Conservation (phyloP, 2,797 vertebrate species). For the Pseudochirops cupreus region DNA sequence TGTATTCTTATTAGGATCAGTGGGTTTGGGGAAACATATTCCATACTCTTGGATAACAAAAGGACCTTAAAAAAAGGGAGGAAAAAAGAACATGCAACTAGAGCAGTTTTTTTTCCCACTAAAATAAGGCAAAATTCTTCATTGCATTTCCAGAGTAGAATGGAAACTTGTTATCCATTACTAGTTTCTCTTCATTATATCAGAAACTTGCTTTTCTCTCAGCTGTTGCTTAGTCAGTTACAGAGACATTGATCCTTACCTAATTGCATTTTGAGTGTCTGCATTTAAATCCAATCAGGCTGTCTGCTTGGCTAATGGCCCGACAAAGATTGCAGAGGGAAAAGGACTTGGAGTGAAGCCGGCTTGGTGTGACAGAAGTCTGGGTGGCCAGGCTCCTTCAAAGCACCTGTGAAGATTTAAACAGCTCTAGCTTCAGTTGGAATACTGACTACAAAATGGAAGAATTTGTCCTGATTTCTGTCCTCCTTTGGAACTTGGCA, state of each 20-base stretch:
- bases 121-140: neutral
- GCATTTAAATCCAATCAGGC: neutral
- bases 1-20: neutral
- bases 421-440: neutral
- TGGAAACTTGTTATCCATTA: neutral
- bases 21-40: neutral
- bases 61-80: neutral
- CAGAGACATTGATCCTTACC: neutral
- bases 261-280: conserved; percentile 7
- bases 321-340: neutral
- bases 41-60: neutral
- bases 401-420: neutral
- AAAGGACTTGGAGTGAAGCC: neutral
- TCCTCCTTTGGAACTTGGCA: neutral
- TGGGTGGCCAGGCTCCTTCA: neutral
- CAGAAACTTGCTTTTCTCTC: neutral
- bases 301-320: neutral
- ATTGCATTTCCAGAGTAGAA: neutral
- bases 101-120: neutral
- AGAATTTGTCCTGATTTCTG: neutral
- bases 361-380: neutral
- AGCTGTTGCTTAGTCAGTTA: neutral
- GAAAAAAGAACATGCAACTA: neutral
- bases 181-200: neutral
- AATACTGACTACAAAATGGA: neutral